Evolutionary conservation across 1,140 invertebrate genomes (phyloP), one percentile per base, ranked within the genome.

Genomic region (Penaeus vannamei): DNA sequence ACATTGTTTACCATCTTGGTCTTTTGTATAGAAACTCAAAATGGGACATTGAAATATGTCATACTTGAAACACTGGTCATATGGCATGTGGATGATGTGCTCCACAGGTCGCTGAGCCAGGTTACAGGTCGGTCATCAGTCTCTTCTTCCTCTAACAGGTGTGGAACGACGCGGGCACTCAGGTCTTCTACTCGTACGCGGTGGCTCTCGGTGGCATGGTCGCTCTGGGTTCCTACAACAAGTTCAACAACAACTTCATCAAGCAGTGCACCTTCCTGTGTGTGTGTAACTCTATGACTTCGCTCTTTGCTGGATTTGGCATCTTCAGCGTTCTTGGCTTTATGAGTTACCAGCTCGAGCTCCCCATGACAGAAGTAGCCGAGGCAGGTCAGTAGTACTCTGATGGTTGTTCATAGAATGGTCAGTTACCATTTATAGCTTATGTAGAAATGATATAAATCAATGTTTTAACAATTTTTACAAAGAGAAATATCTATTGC

Each of bases 231-330:
- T 94, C 94, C 90, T 95, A 95, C 92, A 95, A 95, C 91, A 93
- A 94, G 88, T 95, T 95, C 91, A 93, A 95, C 91, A 95, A 95
- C 92, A 95, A 95, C 91, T 95, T 99, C 84, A 98, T 98, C 93
- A 98, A 94, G 93, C 90, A 94, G 90, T 92, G 92, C 60, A 90
- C 93, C n/a, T 91, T 94, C 42, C 90, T 94, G 62, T 89, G 92
- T n/a, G 53, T 91, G 20, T 91, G 93, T 53, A 94, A 94, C 90
- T 93, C 92, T 80, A 90, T 88, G 22, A 94, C 93, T 3, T 93
- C 93, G 82, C 89, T 93, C 60, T 93, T 93, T 79, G 92, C 93
- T 59, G 99, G 99, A 10, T 94, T 94, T 90, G 93, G 93, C n/a
- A 93, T 93, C n/a, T 94, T 94, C 90, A 93, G 93, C 77, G 92